Evolutionary conservation across 2,113 vertebrate genomes (phyloP).

Genomic region (Tachycineta bicolor): DNA sequence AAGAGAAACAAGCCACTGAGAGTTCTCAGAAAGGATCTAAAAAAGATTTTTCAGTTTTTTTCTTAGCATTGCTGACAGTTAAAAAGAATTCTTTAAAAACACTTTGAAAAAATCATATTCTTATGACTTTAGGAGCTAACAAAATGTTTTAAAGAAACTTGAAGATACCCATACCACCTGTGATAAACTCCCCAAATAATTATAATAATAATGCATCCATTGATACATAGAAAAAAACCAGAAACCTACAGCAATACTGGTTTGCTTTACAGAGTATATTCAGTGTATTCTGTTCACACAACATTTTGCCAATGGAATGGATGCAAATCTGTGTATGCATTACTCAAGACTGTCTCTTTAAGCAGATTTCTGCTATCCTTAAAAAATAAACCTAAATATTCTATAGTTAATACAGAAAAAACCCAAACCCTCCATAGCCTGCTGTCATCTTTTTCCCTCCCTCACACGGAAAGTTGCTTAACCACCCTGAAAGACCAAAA

Average conservation of each 20-base stretch:
- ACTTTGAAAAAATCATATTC: not conserved
- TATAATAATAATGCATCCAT: not conserved
- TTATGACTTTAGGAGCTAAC: accelerated
- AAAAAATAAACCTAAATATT: not conserved
- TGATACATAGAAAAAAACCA: not conserved
- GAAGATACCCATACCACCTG: not conserved
- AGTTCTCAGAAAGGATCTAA: not conserved
- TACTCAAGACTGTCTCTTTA: not conserved
- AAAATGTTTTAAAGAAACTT: not conserved
- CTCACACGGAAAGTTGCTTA: not conserved
- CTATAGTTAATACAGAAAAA: not conserved
- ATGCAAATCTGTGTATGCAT: not conserved
- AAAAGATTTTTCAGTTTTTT: not conserved
- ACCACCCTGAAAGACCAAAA: not conserved
- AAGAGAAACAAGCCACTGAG: not conserved
- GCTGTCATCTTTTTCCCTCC: not conserved
- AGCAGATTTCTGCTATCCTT: not conserved
- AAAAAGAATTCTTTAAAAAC: not conserved
- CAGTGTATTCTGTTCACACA: not conserved
- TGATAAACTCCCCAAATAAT: not conserved
- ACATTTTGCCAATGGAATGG: not conserved
- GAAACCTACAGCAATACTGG: accelerated
- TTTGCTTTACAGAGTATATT: not conserved
- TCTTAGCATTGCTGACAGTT: not conserved
- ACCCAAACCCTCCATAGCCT: not conserved